Conservation (phyloP, 2,797 vertebrate genomes). For the Spinibarbus caldwelli region DNA sequence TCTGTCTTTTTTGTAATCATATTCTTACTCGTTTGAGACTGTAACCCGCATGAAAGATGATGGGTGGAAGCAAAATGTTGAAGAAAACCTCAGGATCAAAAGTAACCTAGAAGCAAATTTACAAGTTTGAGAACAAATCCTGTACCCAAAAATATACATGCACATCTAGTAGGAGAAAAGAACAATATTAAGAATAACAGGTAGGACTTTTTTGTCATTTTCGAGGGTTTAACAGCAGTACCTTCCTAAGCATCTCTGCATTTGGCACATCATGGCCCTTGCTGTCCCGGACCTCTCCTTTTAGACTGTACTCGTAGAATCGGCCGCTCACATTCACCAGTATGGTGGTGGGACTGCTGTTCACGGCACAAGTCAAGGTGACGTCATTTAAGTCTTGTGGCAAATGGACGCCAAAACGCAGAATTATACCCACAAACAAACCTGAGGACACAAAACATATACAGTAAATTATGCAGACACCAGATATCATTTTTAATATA, state of each 20-base stretch:
- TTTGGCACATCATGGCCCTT: slow-evolving; percentile 90
- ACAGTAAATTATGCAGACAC: too few relatives aligned
- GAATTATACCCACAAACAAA: slow-evolving; percentile 90
- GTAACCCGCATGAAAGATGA: slow-evolving; percentile 99
- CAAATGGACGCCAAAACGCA: slow-evolving; percentile 91
- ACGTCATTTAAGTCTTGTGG: slow-evolving; percentile 87
- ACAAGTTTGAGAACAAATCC: not conserved
- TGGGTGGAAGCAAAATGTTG: slow-evolving; percentile 98
- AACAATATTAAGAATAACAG: too few relatives aligned
- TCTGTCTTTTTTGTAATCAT: not conserved
- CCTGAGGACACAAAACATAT: slow-evolving; percentile 72
- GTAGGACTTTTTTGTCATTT: not conserved
- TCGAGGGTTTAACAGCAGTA: slow-evolving; percentile 58
- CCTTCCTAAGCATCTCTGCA: slow-evolving; percentile 97
- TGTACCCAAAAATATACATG: not conserved
- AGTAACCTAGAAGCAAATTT: slow-evolving; percentile 83
- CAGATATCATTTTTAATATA: too few relatives aligned
- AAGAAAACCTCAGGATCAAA: slow-evolving; percentile 99
- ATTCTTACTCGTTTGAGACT: slow-evolving; percentile 93
- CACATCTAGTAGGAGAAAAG: not conserved
- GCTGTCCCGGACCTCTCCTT: slow-evolving; percentile 88
- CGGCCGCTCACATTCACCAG: slow-evolving; percentile 94
- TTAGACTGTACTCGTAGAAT: slow-evolving; percentile 94
- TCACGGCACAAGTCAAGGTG: slow-evolving; percentile 87
- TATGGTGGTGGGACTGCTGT: slow-evolving; percentile 88